phyloP scores from a whole-genome alignment of 2,888 invertebrate genomes.

The Macrophya alboannulata region DNA sequence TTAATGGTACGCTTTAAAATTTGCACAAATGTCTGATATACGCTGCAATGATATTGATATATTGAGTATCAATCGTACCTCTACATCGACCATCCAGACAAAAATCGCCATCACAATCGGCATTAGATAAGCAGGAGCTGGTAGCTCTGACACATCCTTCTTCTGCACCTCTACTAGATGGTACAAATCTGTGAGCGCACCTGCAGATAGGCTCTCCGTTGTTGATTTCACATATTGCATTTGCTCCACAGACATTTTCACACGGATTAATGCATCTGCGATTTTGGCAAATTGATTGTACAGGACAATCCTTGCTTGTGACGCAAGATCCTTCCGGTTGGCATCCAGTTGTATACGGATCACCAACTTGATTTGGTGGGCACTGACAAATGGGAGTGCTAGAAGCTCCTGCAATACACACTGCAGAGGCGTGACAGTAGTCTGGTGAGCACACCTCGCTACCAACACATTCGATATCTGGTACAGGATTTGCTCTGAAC shows the following conservation, averaged over 20 bases:
- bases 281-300: conserved; percentile 87
- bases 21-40: conserved; percentile 32
- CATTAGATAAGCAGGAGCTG: conserved; percentile 86
- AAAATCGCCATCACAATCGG: conserved; percentile 90
- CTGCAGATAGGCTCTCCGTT: conserved; percentile 90
- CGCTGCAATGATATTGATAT: conserved; percentile 32
- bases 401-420: conserved; percentile 87
- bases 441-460: conserved; percentile 89
- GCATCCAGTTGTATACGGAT: conserved; percentile 89
- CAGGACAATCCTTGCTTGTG: conserved; percentile 90
- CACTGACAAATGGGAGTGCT: conserved; percentile 90
- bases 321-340: conserved; percentile 89
- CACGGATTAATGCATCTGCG: conserved; percentile 92
- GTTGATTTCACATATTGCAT: conserved; percentile 90
- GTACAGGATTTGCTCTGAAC: conserved; percentile 89
- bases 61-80: conserved; percentile 72
- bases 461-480: conserved; percentile 91
- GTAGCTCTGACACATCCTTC: conserved; percentile 89
- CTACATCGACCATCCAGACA: conserved; percentile 93
- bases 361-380: conserved; percentile 89
- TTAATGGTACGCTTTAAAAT: conserved; percentile 26
- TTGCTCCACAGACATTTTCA: conserved; percentile 90
- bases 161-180: conserved; percentile 83
- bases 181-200: conserved; percentile 89
- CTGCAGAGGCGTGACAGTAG: conserved; percentile 91